A percentile compares a stretch with the other conserved stretches of the same genome.
Conservation (phyloP, 2,888 invertebrate species). For the Andricus curvator region DNA sequence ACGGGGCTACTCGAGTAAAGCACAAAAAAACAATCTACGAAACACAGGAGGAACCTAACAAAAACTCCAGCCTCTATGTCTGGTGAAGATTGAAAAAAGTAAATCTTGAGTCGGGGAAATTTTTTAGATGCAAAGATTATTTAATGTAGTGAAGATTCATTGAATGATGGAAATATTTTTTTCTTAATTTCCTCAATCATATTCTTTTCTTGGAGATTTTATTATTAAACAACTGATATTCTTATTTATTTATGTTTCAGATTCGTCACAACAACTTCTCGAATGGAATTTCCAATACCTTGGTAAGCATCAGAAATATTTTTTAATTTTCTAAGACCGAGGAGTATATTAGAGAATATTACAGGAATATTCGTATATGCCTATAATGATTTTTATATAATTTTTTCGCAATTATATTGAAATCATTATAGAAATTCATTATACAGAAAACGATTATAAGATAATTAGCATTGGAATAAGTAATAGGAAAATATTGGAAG, state of each 20-base stretch:
- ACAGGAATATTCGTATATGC: too few relatives aligned
- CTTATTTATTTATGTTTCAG: background rate
- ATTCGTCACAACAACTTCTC: background rate
- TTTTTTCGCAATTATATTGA: too few relatives aligned
- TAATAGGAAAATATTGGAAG: too few relatives aligned
- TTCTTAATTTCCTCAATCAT: too few relatives aligned
- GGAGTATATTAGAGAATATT: too few relatives aligned
- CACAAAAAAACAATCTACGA: slow-evolving; percentile 52
- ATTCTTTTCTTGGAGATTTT: background rate
- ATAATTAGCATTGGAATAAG: too few relatives aligned
- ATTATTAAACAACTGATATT: background rate
- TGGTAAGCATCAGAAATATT: background rate
- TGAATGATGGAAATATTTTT: too few relatives aligned
- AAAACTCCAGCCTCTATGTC: background rate
- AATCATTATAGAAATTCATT: too few relatives aligned
- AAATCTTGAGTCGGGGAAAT: background rate
- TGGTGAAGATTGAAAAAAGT: background rate
- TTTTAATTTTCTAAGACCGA: too few relatives aligned
- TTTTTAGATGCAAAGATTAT: background rate
- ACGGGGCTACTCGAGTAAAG: slow-evolving; percentile 51
- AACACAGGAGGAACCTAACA: slow-evolving; percentile 41
- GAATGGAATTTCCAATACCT: slow-evolving; percentile 2
- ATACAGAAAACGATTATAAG: too few relatives aligned
- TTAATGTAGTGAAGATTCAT: background rate
- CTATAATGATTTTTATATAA: too few relatives aligned